Evolutionary conservation across 2,797 vertebrate species (phyloP).

Genomic region (Acanthurus tractus): DNA sequence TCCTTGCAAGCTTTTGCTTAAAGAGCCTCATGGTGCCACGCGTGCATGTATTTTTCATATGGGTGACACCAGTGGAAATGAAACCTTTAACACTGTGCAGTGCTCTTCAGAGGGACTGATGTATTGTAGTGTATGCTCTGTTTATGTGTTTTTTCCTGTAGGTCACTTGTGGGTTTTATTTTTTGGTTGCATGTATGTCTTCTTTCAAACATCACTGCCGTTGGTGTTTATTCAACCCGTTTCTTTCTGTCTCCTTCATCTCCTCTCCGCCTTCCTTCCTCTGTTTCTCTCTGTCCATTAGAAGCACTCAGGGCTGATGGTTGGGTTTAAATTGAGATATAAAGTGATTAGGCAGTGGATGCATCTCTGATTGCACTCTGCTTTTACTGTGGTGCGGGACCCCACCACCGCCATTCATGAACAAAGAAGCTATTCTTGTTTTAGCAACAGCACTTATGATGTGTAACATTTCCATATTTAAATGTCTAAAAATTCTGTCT

Average conservation of each 20-base stretch:
- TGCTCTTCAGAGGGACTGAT: not conserved
- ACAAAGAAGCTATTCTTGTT: conserved; percentile 6
- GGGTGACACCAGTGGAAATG: conserved; percentile 22
- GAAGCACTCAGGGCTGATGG: conserved; percentile 80
- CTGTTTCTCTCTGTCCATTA: conserved; percentile 78
- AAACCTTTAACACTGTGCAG: not conserved
- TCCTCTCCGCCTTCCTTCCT: conserved; percentile 49
- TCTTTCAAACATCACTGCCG: conserved; percentile 24
- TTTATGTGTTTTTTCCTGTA: conserved; percentile 21
- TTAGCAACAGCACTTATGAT: conserved; percentile 2
- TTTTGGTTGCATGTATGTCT: conserved; percentile 14
- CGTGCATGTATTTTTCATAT: conserved; percentile 28
- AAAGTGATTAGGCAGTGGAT: conserved; percentile 82
- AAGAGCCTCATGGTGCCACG: conserved; percentile 17
- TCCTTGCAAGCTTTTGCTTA: conserved; percentile 12
- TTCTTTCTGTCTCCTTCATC: conserved; percentile 61
- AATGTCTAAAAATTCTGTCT: no score
- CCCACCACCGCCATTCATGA: conserved; percentile 23
- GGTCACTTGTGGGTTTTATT: conserved; percentile 12
- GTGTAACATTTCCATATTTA: not conserved
- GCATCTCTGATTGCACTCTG: conserved; percentile 69
- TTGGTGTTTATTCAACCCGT: conserved; percentile 39
- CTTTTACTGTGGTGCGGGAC: conserved; percentile 41
- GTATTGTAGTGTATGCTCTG: not conserved
- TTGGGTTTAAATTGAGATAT: conserved; percentile 77